A percentile compares a stretch with the other conserved stretches of the same genome.
Evolutionary conservation across 2,113 vertebrate species (phyloP).

Genomic region (Caloenas nicobarica): DNA sequence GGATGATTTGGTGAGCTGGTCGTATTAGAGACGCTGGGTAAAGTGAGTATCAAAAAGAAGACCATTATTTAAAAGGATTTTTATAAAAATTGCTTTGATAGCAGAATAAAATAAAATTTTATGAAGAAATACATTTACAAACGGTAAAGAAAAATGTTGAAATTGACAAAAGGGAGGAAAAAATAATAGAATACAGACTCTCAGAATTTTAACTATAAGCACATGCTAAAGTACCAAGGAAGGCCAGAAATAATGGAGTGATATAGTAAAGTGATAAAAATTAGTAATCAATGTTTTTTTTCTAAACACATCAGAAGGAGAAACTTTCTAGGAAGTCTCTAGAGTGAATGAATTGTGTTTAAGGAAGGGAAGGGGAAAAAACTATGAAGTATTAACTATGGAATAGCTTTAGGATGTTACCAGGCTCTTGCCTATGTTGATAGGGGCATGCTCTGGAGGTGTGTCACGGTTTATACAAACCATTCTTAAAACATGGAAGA

Average conservation of each 20-base stretch:
- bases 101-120: not conserved
- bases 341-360: not conserved
- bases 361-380: not conserved
- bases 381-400: accelerated
- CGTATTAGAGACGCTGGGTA: not conserved
- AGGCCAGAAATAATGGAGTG: not conserved
- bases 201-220: not conserved
- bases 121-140: not conserved
- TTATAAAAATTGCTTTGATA: not conserved
- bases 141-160: not conserved
- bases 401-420: not conserved
- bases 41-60: not conserved
- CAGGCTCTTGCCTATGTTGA: not conserved
- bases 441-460: not conserved
- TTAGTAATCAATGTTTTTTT: not conserved
- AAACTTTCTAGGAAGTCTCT: not conserved
- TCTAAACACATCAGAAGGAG: not conserved
- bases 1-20: not conserved
- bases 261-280: not conserved
- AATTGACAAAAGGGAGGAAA: not conserved
- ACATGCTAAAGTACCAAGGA: not conserved
- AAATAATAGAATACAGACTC: not conserved
- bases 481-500: not conserved
- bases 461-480: not conserved
- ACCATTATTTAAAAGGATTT: not conserved